These are phyloP conservation scores for Drosophila arawakana DNA, from an alignment of 1,140 invertebrate genomes.

Conservation along the genomic window DNA sequence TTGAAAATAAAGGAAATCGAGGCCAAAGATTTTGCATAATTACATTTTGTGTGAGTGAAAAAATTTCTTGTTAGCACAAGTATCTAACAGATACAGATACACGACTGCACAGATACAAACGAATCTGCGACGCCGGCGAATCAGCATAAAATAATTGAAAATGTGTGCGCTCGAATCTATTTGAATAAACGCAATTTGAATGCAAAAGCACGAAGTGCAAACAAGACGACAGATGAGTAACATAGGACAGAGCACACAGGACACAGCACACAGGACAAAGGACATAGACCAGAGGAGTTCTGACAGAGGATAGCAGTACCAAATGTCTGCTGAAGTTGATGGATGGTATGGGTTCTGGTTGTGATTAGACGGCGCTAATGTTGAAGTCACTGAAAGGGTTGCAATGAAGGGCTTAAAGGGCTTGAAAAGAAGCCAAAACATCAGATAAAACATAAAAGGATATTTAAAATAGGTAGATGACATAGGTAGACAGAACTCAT, in stretches of 20 bases:
- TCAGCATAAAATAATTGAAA: constrained; percentile 83
- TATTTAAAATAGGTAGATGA: neutral
- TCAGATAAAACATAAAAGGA: neutral
- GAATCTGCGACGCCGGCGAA: constrained; percentile 64
- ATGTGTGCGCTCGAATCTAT: constrained; percentile 76
- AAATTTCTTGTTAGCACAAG: constrained; percentile 33
- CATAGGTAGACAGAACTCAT: neutral
- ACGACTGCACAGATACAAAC: constrained; percentile 62
- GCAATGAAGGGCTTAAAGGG: neutral
- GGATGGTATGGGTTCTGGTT: constrained; percentile 55
- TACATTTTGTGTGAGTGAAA: constrained; percentile 62
- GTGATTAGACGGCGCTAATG: constrained; percentile 47
- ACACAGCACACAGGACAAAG: constrained; percentile 13
- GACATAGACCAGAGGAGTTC: constrained; percentile 11
- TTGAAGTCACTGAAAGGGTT: constrained; percentile 28
- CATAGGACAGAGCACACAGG: constrained; percentile 25
- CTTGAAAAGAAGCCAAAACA: neutral
- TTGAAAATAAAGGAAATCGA: constrained; percentile 40
- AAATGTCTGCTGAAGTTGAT: constrained; percentile 57
- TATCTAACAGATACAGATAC: constrained; percentile 53
- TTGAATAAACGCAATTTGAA: constrained; percentile 83
- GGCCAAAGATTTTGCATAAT: constrained; percentile 75
- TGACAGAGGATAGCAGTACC: constrained; percentile 26
- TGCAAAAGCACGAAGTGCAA: constrained; percentile 82
- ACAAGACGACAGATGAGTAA: constrained; percentile 66